phyloP scores from a whole-genome alignment of 2,797 vertebrate species.

The Acanthis flammea region DNA sequence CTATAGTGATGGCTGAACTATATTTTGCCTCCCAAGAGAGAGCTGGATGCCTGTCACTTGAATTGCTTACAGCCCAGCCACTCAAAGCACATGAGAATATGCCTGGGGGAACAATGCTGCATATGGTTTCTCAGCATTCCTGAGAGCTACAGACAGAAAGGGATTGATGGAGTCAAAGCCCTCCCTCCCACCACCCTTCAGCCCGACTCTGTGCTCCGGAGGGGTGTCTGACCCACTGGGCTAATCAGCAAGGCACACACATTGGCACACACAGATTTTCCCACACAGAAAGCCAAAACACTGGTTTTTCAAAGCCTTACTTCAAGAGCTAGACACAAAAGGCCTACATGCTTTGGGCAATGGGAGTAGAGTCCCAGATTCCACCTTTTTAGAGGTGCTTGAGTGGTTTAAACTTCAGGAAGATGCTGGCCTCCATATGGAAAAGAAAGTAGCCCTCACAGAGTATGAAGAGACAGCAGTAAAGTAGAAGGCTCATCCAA shows the following conservation, averaged over 20 bases:
- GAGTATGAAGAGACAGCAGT: background rate
- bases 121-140: constrained; percentile 59
- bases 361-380: background rate
- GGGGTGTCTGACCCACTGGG: constrained; percentile 4
- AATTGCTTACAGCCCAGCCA: constrained; percentile 53
- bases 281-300: constrained; percentile 37
- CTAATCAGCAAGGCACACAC: constrained; percentile 7
- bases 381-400: background rate
- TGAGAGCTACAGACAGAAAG: constrained; percentile 31
- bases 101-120: constrained; percentile 22
- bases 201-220: background rate
- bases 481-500: background rate
- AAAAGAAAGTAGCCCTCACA: background rate
- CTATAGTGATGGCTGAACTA: background rate
- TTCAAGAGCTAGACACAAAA: background rate
- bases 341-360: background rate
- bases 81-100: constrained; percentile 52
- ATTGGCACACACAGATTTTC: background rate
- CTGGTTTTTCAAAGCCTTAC: background rate
- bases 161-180: constrained; percentile 26
- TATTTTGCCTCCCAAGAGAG: constrained; percentile 58
- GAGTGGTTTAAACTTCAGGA: background rate
- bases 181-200: background rate
- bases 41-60: constrained; percentile 57
- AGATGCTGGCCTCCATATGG: background rate